phyloP scores from a whole-genome alignment of 2,113 vertebrate genomes.

The Sinocyclocheilus anophthalmus region DNA sequence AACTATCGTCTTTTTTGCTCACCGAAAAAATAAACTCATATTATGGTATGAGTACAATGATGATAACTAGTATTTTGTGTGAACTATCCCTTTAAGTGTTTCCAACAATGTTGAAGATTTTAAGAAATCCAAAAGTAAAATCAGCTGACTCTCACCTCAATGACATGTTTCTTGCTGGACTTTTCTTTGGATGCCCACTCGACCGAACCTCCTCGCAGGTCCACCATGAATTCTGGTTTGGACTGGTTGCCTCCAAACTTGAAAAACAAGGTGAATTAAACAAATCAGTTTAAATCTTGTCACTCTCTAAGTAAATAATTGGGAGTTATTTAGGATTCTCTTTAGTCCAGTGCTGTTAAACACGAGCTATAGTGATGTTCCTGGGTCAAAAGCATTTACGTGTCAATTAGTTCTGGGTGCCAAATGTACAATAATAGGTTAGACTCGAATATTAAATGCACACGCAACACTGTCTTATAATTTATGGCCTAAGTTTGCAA shows the following conservation, averaged over 20 bases:
- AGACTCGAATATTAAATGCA: constrained; percentile 19
- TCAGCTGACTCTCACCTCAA: constrained; percentile 80
- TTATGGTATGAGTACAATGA: no score
- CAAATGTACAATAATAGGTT: constrained; percentile 24
- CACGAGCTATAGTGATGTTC: not conserved
- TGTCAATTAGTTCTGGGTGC: constrained; percentile 45
- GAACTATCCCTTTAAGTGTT: no score
- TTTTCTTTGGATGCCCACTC: constrained; percentile 97
- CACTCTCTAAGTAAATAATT: not conserved
- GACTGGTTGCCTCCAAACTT: constrained; percentile 97
- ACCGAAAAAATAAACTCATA: no score
- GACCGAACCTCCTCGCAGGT: constrained; percentile 87
- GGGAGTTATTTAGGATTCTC: not conserved
- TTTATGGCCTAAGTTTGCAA: not conserved
- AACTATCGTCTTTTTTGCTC: no score
- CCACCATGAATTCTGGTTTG: constrained; percentile 94
- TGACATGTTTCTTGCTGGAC: constrained; percentile 97
- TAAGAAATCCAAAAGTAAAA: not conserved
- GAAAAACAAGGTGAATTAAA: constrained; percentile 29
- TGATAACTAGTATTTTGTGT: no score
- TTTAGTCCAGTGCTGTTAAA: constrained; percentile 34
- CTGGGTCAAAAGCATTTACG: not conserved
- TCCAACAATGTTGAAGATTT: no score
- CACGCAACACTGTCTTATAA: not conserved
- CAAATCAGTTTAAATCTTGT: not conserved